Percentiles rank a stretch among this genome's conserved stretches.
phyloP scores from a whole-genome alignment of 2,888 invertebrate species.

The Linyphia triangularis region DNA sequence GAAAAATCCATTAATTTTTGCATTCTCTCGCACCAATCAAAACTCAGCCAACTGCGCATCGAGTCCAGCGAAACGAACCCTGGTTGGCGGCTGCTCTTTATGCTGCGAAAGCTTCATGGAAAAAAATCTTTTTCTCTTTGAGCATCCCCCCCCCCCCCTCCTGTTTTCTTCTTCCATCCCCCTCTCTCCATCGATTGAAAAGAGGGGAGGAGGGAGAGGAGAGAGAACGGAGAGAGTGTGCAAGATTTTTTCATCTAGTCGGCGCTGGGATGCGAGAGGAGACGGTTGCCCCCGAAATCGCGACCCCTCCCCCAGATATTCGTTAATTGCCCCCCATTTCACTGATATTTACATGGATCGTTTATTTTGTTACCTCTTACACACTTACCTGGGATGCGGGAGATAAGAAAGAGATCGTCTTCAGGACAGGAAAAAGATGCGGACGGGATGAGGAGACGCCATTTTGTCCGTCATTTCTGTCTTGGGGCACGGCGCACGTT shows the following conservation, averaged over 20 bases:
- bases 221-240: constrained; percentile 16
- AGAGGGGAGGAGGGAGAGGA: background rate
- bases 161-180: constrained; percentile 19
- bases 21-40: constrained; percentile 71
- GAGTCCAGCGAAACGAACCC: constrained; percentile 32
- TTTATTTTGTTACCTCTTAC: constrained; percentile 44
- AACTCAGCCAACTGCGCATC: constrained; percentile 71
- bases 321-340: constrained; percentile 20
- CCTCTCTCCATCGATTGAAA: constrained; percentile 23
- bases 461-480: constrained; percentile 58
- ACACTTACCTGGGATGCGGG: constrained; percentile 59
- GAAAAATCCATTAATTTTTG: constrained; percentile 75
- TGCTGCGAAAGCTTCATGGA: constrained; percentile 19
- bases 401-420: constrained; percentile 66
- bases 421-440: constrained; percentile 67
- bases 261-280: constrained; percentile 15
- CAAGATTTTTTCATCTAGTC: constrained; percentile 31
- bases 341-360: constrained; percentile 55
- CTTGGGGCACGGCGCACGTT: constrained; percentile 4
- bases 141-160: constrained; percentile 2
- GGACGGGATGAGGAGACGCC: constrained; percentile 50
- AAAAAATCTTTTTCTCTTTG: constrained; percentile 37
- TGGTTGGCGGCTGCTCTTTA: constrained; percentile 71
- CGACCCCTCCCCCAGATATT: background rate
- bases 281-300: background rate